Conservation (phyloP, 2,797 vertebrate species). For the Microcaecilia unicolor region DNA sequence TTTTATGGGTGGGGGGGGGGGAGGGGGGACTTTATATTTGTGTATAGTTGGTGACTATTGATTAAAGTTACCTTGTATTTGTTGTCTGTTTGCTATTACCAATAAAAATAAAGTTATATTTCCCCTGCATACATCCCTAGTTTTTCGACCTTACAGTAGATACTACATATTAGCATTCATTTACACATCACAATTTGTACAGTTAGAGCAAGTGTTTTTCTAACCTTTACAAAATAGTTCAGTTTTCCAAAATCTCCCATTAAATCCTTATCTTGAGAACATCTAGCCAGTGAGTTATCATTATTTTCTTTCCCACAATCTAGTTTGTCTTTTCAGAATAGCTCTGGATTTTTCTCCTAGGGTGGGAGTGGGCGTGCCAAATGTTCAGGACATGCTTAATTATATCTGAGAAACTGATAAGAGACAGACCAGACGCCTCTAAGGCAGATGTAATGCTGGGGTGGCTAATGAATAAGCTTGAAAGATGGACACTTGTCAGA, state of each 20-base stretch:
- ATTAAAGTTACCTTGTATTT: too few relatives aligned
- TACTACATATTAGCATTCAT: too few relatives aligned
- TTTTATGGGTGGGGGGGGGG: too few relatives aligned
- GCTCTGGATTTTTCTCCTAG: not conserved
- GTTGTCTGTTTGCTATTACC: too few relatives aligned
- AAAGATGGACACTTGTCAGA: slow-evolving; percentile 47
- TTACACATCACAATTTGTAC: too few relatives aligned
- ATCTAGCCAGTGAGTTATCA: not conserved
- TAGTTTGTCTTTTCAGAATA: slow-evolving; percentile 12
- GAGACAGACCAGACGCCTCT: slow-evolving; percentile 25
- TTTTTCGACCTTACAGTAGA: too few relatives aligned
- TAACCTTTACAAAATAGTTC: not conserved
- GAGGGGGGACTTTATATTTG: too few relatives aligned
- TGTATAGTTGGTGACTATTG: too few relatives aligned
- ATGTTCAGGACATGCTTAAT: slow-evolving; percentile 33
- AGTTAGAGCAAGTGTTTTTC: slow-evolving; percentile 9
- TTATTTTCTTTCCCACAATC: slow-evolving; percentile 7
- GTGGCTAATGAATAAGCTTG: slow-evolving; percentile 46
- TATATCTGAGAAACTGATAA: slow-evolving; percentile 32
- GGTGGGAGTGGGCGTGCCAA: slow-evolving; percentile 9
- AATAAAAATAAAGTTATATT: too few relatives aligned
- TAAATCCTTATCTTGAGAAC: slow-evolving; percentile 6
- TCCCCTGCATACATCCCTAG: too few relatives aligned
- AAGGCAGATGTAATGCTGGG: slow-evolving; percentile 28
- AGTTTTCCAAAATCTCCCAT: slow-evolving; percentile 1